phyloP scores from a whole-genome alignment of 2,797 vertebrate species.

The Smutsia temminckii region DNA sequence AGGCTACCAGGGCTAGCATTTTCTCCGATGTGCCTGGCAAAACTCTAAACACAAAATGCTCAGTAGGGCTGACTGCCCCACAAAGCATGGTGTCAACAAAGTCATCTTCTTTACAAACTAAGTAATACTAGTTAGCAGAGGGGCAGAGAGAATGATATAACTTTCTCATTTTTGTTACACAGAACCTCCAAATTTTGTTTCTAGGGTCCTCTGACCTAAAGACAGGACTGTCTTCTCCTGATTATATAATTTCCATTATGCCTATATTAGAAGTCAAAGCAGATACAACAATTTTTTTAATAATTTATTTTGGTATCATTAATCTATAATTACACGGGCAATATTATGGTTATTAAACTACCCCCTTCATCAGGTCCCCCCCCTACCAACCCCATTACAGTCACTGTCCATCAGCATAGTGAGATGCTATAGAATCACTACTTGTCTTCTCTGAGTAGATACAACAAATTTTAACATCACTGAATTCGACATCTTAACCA shows the following conservation, averaged over 20 bases:
- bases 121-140: background rate
- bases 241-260: constrained; percentile 44
- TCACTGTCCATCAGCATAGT: too few species aligned
- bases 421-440: too few species aligned
- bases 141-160: background rate
- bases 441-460: background rate
- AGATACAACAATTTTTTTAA: background rate
- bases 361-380: too few species aligned
- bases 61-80: background rate
- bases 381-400: too few species aligned
- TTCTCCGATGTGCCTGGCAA: background rate
- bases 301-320: too few species aligned
- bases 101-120: constrained; percentile 31
- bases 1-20: background rate
- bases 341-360: too few species aligned
- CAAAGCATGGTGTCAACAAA: background rate
- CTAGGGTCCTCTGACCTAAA: constrained; percentile 12
- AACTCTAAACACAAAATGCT: constrained; percentile 9
- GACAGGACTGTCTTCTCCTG: background rate
- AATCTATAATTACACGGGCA: too few species aligned
- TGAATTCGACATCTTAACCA: constrained; percentile 9
- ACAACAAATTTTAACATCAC: background rate
- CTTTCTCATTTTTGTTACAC: background rate
- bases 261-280: constrained; percentile 4
- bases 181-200: constrained; percentile 11